A percentile compares a stretch with the other conserved stretches of the same genome.
phyloP scores from a whole-genome alignment of 2,113 vertebrate genomes.

The Motacilla alba region DNA sequence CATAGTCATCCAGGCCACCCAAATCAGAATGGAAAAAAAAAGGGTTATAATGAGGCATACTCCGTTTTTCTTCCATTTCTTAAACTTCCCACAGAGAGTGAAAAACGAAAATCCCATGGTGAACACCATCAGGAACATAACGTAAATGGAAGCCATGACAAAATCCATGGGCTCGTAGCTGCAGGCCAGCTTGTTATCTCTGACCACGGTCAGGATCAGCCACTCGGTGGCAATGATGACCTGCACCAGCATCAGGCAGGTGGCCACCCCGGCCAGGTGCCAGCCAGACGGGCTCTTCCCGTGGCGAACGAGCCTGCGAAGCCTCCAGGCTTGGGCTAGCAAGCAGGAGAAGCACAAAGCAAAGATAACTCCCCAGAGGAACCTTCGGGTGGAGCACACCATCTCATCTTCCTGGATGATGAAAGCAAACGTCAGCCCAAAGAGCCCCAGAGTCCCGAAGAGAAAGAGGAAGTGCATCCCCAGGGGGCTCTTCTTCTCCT shows the following conservation, averaged over 20 bases:
- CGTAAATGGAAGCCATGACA: conserved; percentile 87
- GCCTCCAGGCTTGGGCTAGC: conserved; percentile 87
- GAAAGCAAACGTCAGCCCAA: conserved; percentile 90
- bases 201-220: conserved; percentile 88
- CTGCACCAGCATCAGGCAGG: conserved; percentile 89
- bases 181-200: conserved; percentile 85
- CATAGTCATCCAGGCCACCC: conserved; percentile 94
- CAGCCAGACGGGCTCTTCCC: conserved; percentile 86
- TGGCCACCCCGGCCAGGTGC: conserved; percentile 80
- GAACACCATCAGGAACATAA: conserved; percentile 83
- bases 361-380: conserved; percentile 91
- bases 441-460: conserved; percentile 86
- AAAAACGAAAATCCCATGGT: conserved; percentile 81
- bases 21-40: conserved; percentile 87
- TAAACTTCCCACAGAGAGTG: conserved; percentile 89
- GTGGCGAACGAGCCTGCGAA: conserved; percentile 83
- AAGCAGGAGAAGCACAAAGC: conserved; percentile 93
- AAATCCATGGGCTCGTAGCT: conserved; percentile 92
- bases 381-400: conserved; percentile 85
- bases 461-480: conserved; percentile 90
- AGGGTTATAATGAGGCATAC: conserved; percentile 85
- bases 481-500: conserved; percentile 87
- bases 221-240: conserved; percentile 92
- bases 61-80: conserved; percentile 89
- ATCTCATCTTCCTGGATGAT: conserved; percentile 89